These are phyloP conservation scores for Acromyrmex echinatior DNA, from an alignment of 1,140 invertebrate species.

Conservation along the genomic window DNA sequence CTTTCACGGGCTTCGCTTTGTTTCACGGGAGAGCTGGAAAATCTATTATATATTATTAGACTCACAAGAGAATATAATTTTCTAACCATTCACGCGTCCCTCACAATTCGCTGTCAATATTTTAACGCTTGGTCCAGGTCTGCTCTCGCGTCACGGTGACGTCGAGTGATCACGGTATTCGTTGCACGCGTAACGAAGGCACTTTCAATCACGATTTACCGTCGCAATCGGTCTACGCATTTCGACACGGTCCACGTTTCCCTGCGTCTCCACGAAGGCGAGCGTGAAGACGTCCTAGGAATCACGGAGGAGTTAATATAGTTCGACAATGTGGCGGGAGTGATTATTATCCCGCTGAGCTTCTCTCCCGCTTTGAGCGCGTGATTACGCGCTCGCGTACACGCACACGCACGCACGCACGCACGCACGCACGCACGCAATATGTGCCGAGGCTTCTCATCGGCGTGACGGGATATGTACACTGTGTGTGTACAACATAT, in stretches of 20 bases:
- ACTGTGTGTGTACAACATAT: not conserved
- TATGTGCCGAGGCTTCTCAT: not conserved
- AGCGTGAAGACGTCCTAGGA: slow-evolving; percentile 9
- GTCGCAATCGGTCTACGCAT: not conserved
- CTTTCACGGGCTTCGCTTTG: slow-evolving; percentile 1
- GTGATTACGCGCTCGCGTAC: slow-evolving; percentile 47
- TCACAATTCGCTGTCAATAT: not conserved
- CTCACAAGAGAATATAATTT: slow-evolving; percentile 22
- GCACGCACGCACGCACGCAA: not conserved
- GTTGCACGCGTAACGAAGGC: not conserved
- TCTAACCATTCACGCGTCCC: slow-evolving; percentile 13
- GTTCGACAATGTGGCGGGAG: slow-evolving; percentile 84
- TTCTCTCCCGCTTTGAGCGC: slow-evolving; percentile 22
- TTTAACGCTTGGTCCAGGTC: slow-evolving; percentile 13
- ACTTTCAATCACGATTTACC: not conserved
- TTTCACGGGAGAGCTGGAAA: not conserved
- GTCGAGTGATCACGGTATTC: slow-evolving; percentile 17
- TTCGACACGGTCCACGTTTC: not conserved
- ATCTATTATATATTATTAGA: not conserved
- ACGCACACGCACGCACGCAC: not conserved
- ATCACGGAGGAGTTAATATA: slow-evolving; percentile 47
- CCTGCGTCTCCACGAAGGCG: not conserved
- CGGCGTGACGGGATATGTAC: no score
- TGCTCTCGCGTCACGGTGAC: slow-evolving; percentile 15
- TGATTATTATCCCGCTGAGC: slow-evolving; percentile 76